phyloP scores from a whole-genome alignment of 2,797 vertebrate genomes.

The Sternarchorhynchus goeldii region DNA sequence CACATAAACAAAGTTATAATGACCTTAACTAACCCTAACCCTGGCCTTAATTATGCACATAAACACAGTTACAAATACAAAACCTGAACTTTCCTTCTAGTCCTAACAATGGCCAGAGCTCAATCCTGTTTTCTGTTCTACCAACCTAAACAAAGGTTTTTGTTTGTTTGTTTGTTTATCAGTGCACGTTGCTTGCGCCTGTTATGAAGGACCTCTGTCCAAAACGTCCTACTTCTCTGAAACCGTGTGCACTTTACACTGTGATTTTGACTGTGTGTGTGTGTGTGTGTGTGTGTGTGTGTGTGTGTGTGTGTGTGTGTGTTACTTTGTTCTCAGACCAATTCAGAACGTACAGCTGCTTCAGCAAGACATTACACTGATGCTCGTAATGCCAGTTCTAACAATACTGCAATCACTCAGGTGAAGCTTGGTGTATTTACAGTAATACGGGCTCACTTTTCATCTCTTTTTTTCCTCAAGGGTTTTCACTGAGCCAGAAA shows the following conservation, averaged over 20 bases:
- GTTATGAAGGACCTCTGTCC: too few species aligned
- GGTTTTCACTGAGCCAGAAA: not conserved
- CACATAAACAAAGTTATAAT: too few species aligned
- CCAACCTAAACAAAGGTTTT: not conserved
- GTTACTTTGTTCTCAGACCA: slow-evolving; percentile 31
- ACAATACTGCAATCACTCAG: slow-evolving; percentile 37
- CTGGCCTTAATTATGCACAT: too few species aligned
- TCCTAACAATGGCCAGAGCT: too few species aligned
- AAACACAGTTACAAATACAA: too few species aligned
- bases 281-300: not conserved
- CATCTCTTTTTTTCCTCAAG: not conserved
- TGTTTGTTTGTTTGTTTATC: too few species aligned
- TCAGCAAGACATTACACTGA: not conserved
- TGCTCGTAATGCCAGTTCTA: not conserved
- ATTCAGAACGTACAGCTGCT: slow-evolving; percentile 10
- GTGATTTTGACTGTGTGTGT: not conserved
- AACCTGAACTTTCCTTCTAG: too few species aligned
- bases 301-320: not conserved
- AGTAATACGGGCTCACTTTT: not conserved
- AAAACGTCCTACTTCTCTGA: too few species aligned
- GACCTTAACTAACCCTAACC: too few species aligned
- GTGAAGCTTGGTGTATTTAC: not conserved
- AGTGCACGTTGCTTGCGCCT: too few species aligned
- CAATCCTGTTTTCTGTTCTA: not conserved
- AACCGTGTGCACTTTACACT: too few species aligned